Evolutionary conservation across 1,140 invertebrate genomes (phyloP), one percentile per base, ranked within the genome.

Genomic region (Onthophagus taurus): DNA sequence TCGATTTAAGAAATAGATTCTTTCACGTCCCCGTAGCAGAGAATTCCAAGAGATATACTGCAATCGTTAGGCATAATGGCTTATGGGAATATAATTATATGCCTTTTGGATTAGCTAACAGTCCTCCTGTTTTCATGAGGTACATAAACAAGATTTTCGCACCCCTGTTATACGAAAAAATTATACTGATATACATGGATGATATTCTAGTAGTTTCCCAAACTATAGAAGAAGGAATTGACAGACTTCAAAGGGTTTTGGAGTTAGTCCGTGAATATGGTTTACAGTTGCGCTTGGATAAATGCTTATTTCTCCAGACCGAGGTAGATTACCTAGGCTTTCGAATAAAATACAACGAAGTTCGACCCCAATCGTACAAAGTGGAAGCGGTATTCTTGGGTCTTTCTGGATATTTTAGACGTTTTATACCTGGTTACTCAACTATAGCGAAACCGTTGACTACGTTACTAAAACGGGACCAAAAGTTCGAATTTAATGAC

Each of bases 341-440:
- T n/a, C n/a, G n/a, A n/a, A n/a, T n/a, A n/a, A n/a, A n/a, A n/a
- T n/a, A n/a, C n/a, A n/a, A n/a, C n/a, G n/a, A n/a, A n/a, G n/a
- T n/a, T n/a, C 12, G n/a, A 24, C 38, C 38, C 7, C 13, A 18
- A n/a, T 14, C 12, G 7, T n/a, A n/a, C n/a, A n/a, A n/a, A n/a
- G n/a, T n/a, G n/a, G n/a, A n/a, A n/a, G n/a, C n/a, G n/a, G n/a
- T n/a, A 45, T 72, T 71, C 42, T 20, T 61, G 47, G 55, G 55
- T 19, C 38, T 59, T 35, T 42, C 44, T 17, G 54, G 47, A 35
- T 67, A 54, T 43, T 67, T 52, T 54, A 56, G 59, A 46, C 52
- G 47, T 17, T 55, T 58, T 47, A 57, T 63, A 18, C 38, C 52
- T 20, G 41, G 55, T 24, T 59, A 56, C 45, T 57, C 50, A 30